Base-by-base conservation (phyloP, 2,797 vertebrate genomes). In the Neostethus bicornis region DNA sequence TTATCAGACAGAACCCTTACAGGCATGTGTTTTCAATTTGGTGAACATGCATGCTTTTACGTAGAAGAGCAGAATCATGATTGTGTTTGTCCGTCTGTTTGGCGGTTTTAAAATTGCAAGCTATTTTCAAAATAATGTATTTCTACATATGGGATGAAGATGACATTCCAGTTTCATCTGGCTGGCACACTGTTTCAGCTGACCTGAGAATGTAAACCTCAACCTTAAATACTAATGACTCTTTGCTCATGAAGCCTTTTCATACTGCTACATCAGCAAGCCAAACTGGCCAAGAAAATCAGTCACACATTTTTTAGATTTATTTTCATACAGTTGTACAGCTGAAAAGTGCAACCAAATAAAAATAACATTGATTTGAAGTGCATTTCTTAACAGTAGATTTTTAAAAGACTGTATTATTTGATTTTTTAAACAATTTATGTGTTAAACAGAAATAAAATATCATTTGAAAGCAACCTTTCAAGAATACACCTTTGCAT, bases 1-100 rank as follows among this genome's bases (percentile, higher is more conserved):
- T 78, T 85, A 81, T 77, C 56, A 81, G 79, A 81, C 67, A 70
- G 79, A 67, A 72, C 63, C 69, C 77, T 77, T 56, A 47, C 52
- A 69, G 67, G 50, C 79, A 67, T 77, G 66, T 41, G 4, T 59
- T 61, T 77, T 78, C 67, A 79, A 56, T 75, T 77, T 62, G 65
- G 50, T 73, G 66, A 54, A 66, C 60, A 72, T 70, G 54, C 61
- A 77, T 76, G 70, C 62, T 74, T 75, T 79, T 70, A 78, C 67
- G 80, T 81, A 58, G 70, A 70, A 73, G 55, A 74, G 63, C 23
- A 39, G 43, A 37, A 59, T 65, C 62, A 58, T 45, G 61, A 55
- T 55, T 61, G 41, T 76, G 67, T 76, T 56, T 80, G 61, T 59
- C 46, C 21, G 19, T 59, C 37, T 43, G 2, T 56, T 42, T 56